These are phyloP conservation scores for Melangyna quadrimaculata DNA, from an alignment of 2,888 invertebrate genomes.

Conservation along the genomic window DNA sequence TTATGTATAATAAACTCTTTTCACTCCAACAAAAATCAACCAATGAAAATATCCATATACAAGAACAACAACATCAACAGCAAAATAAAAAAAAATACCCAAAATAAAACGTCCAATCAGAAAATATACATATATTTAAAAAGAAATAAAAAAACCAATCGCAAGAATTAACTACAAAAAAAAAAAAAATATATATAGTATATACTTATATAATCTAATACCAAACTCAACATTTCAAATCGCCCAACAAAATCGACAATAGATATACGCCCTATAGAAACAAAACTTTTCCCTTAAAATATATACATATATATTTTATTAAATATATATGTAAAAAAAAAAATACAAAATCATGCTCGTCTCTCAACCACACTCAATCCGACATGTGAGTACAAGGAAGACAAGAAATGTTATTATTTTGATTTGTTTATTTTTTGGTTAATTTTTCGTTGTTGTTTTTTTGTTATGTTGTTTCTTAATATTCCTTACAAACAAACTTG, in stretches of 20 bases:
- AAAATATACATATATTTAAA: conserved; percentile 33
- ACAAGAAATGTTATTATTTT: conserved; percentile 64
- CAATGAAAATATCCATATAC: conserved; percentile 68
- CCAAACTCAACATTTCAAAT: conserved; percentile 68
- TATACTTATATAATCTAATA: conserved; percentile 49
- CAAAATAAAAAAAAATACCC: conserved; percentile 59
- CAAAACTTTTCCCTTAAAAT: conserved; percentile 57
- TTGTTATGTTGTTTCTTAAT: conserved; percentile 10
- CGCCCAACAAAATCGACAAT: conserved; percentile 68
- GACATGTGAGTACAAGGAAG: conserved; percentile 72
- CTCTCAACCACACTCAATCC: conserved; percentile 72
- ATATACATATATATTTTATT: conserved; percentile 63
- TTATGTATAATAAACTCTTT: conserved; percentile 70
- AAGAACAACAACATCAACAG: conserved; percentile 71
- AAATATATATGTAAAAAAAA: conserved; percentile 45
- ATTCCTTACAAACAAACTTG: conserved; percentile 41
- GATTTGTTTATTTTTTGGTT: conserved; percentile 2
- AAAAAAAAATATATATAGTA: conserved; percentile 18
- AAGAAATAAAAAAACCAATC: conserved; percentile 37
- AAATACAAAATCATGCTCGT: conserved; percentile 72
- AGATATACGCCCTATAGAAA: conserved; percentile 66
- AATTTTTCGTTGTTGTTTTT: conserved; percentile 14
- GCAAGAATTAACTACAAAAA: conserved; percentile 52
- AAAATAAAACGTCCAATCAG: conserved; percentile 56
- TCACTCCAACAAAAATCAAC: conserved; percentile 70